Percentiles rank a stretch among this genome's conserved stretches.
Conservation (phyloP, 2,113 vertebrate species). For the Podarcis muralis region DNA sequence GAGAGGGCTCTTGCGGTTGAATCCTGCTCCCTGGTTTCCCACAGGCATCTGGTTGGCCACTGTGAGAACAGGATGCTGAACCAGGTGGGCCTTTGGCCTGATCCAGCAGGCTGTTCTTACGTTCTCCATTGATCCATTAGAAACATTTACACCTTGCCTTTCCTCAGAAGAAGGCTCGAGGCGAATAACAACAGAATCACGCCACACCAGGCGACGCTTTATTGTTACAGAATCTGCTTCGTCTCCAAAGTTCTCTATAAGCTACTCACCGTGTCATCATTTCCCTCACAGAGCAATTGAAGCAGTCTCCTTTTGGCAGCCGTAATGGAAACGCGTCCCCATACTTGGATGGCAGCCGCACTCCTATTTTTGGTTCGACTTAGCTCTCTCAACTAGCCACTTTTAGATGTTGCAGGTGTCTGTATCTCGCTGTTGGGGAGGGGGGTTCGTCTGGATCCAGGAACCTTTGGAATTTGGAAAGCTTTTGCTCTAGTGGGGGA, state of each 20-base stretch:
- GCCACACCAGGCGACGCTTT: background rate
- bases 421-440: background rate
- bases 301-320: background rate
- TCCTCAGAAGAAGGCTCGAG: too few relatives aligned
- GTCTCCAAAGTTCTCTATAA: background rate
- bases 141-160: too few relatives aligned
- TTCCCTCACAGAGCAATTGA: constrained; percentile 10
- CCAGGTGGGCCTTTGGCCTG: too few relatives aligned
- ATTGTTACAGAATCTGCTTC: background rate
- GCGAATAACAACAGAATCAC: too few relatives aligned
- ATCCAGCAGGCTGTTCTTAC: too few relatives aligned
- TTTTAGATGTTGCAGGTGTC: constrained; percentile 6
- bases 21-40: too few relatives aligned
- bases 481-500: background rate
- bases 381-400: background rate
- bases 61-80: too few relatives aligned
- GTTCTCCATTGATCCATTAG: too few relatives aligned
- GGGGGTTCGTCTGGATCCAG: background rate
- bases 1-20: too few relatives aligned
- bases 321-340: background rate
- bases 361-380: constrained; percentile 20
- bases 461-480: background rate
- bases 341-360: constrained; percentile 14
- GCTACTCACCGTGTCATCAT: background rate
- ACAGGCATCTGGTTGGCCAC: too few relatives aligned